These are phyloP conservation scores for Hypocryptadius cinnamomeus DNA, from an alignment of 2,113 vertebrate species.

Conservation along the genomic window DNA sequence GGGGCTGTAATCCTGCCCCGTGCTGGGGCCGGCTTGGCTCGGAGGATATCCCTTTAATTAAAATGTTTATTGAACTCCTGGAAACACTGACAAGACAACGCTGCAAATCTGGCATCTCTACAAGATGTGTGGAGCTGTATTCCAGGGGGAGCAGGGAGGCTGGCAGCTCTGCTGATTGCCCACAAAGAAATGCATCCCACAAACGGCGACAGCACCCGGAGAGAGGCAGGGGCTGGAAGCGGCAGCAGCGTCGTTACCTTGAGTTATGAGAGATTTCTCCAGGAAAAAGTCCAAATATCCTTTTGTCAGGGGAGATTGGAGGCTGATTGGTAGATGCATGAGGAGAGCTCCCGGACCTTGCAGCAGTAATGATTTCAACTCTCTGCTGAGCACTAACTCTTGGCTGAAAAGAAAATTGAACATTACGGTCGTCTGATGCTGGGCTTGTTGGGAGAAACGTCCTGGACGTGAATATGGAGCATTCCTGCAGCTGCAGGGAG, in stretches of 20 bases:
- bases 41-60: slow-evolving; percentile 36
- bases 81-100: slow-evolving; percentile 42
- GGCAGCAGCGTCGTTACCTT: slow-evolving; percentile 45
- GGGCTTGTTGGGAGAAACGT: background rate
- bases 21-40: background rate
- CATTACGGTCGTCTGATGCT: background rate
- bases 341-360: slow-evolving; percentile 30
- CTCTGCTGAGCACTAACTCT: slow-evolving; percentile 66
- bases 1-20: slow-evolving; percentile 1
- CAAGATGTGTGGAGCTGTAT: slow-evolving; percentile 26
- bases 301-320: slow-evolving; percentile 52
- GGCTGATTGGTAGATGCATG: slow-evolving; percentile 55
- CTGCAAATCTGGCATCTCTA: slow-evolving; percentile 23
- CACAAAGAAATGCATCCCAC: slow-evolving; percentile 45
- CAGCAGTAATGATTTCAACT: slow-evolving; percentile 48
- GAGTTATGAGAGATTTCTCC: slow-evolving; percentile 56
- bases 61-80: slow-evolving; percentile 39
- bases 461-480: slow-evolving; percentile 38
- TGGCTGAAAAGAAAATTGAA: slow-evolving; percentile 60
- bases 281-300: slow-evolving; percentile 54
- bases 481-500: background rate
- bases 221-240: background rate
- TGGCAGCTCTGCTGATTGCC: background rate
- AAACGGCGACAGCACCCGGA: background rate
- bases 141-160: background rate